Evolutionary conservation across 2,888 invertebrate genomes (phyloP).

Genomic region (Ophion slaviceki): DNA sequence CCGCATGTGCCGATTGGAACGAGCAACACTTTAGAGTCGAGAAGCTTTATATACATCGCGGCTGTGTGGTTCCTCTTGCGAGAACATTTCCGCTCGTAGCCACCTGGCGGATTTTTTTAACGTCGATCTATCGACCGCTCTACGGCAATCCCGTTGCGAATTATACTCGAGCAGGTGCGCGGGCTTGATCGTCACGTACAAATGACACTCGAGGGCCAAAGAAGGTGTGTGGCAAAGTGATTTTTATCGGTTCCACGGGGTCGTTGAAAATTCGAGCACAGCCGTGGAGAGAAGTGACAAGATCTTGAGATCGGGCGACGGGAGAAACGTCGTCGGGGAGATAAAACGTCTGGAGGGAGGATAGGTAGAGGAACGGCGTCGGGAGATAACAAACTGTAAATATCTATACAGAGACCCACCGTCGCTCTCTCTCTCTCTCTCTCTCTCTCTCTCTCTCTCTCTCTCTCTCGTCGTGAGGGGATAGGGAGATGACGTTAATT

Average conservation of each 20-base stretch:
- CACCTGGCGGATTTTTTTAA: background rate
- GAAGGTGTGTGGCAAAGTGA: background rate
- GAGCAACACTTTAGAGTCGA: background rate
- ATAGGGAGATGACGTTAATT: conserved; percentile 76
- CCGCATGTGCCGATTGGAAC: background rate
- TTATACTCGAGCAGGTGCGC: background rate
- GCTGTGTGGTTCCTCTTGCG: background rate
- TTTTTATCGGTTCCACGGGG: background rate
- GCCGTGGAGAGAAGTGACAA: conserved; percentile 46
- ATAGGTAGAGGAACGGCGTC: conserved; percentile 66
- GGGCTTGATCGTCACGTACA: background rate
- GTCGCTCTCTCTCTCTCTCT: conserved; percentile 12
- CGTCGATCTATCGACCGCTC: background rate
- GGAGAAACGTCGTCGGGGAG: conserved; percentile 13
- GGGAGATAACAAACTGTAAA: conserved; percentile 75
- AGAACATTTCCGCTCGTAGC: background rate
- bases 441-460: conserved; percentile 7
- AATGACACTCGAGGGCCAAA: background rate
- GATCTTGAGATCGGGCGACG: conserved; percentile 30
- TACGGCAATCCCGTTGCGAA: too few relatives aligned
- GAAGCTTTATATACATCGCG: background rate
- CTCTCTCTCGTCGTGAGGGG: background rate
- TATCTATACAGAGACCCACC: conserved; percentile 67
- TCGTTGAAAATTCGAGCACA: conserved; percentile 28
- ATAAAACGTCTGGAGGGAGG: conserved; percentile 10